phyloP scores from a whole-genome alignment of 2,888 invertebrate species.

The Emmelina monodactyla region DNA sequence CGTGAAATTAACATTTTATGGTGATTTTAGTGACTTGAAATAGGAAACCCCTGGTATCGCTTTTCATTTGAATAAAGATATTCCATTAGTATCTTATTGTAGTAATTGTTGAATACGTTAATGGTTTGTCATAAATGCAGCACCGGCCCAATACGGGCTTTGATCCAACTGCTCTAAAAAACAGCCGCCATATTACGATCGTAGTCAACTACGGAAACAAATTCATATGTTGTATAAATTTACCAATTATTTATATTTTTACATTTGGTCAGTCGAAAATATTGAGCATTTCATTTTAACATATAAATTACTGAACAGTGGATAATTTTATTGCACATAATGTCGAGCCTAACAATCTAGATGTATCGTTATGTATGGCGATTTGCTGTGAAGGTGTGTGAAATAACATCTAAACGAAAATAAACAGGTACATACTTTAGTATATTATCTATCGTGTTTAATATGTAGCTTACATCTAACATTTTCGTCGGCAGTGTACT shows the following conservation, averaged over 20 bases:
- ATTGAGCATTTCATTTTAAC: conserved; percentile 50
- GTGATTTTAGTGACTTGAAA: too few relatives aligned
- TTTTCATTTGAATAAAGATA: not conserved
- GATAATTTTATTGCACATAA: conserved; percentile 56
- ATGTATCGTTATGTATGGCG: conserved; percentile 37
- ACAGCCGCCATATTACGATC: not conserved
- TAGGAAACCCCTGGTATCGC: not conserved
- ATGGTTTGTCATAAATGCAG: not conserved
- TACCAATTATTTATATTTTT: conserved; percentile 32
- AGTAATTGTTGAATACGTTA: not conserved
- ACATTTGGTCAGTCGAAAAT: conserved; percentile 63
- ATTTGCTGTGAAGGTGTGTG: conserved; percentile 28
- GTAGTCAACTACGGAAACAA: conserved; percentile 19
- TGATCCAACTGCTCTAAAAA: not conserved
- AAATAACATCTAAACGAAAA: conserved; percentile 14
- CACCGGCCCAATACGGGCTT: not conserved
- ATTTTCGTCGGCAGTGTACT: conserved; percentile 45
- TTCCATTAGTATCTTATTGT: not conserved
- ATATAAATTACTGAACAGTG: conserved; percentile 37
- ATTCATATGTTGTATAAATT: conserved; percentile 26
- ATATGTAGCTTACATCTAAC: conserved; percentile 36
- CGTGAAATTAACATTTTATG: too few relatives aligned
- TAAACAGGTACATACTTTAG: conserved; percentile 21
- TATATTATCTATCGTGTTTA: conserved; percentile 30
- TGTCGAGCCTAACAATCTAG: conserved; percentile 40